Evolutionary conservation across 2,888 invertebrate genomes (phyloP).

Genomic region (Unio pictorum): DNA sequence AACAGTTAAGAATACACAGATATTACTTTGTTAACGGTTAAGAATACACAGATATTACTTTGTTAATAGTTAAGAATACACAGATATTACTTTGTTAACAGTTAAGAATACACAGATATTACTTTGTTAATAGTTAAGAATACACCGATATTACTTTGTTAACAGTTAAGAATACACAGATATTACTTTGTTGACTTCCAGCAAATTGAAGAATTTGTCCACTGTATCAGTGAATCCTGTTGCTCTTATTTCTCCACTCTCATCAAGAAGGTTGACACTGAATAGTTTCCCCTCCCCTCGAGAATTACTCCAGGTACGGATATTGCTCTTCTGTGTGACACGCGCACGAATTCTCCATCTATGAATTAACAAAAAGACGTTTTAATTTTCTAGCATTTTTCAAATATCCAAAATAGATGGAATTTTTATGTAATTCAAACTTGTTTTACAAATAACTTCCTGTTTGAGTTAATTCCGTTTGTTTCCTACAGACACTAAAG

Average conservation of each 20-base stretch:
- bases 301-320: conserved; percentile 92
- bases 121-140: no score
- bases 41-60: no score
- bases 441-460: no score
- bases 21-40: no score
- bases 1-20: no score
- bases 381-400: not conserved
- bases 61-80: no score
- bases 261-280: conserved; percentile 92
- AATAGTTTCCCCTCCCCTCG: conserved; percentile 95
- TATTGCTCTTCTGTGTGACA: conserved; percentile 84
- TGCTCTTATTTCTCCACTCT: conserved; percentile 92
- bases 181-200: conserved; percentile 79
- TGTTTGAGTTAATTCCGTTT: no score
- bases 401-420: not conserved
- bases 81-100: no score
- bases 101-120: no score
- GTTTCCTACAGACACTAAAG: no score
- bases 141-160: no score
- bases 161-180: not conserved
- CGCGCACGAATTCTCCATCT: conserved; percentile 94
- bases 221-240: conserved; percentile 91
- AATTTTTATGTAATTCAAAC: not conserved
- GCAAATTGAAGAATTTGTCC: conserved; percentile 89
- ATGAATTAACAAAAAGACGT: not conserved